Base-by-base conservation (phyloP, 2,888 invertebrate genomes). In the Lycia hirtaria region DNA sequence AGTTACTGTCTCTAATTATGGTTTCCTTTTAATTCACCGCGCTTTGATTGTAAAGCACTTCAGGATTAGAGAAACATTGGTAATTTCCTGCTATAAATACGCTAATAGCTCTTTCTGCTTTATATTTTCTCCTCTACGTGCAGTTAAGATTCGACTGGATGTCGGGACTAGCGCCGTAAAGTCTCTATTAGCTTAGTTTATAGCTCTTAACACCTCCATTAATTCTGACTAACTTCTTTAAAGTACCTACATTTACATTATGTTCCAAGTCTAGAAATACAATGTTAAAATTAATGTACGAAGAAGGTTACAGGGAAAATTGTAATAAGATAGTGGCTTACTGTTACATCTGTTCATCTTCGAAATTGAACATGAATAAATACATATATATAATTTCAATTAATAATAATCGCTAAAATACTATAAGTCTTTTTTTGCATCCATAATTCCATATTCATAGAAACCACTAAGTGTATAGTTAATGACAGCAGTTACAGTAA, bases 1-100 rank as follows among this genome's bases (percentile, higher is more conserved):
- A 63, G 70, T 69, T 78, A 80, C 78, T 75, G 69, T 63, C 81
- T 78, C 76, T 84, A 84, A 85, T 86, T 86, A 85, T 81, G 80
- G 85, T 82, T 81, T 81, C 80, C 80, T 83, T 80, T 83, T 74
- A 78, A 76, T 76, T 72, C 71, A 74, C 69, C 80, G 80, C 68
- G 74, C 70, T 82, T 81, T 80, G 80, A 82, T 80, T 82, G 73
- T 71, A 77, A 70, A 76, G 71, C 72, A 76, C 67, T 77, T 71
- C 22, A 76, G 76, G 76, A 78, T 80, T 78, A 78, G 70, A 75
- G 72, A 75, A 80, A 78, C 76, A 78, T 76, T 71, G 76, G 72
- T 76, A 73, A 77, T 78, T 73, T 72, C 62, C 59, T 60, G 64
- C 69, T 63, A 65, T 71, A 69, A 68, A 70, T 70, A 54, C 60